Evolutionary conservation across 2,797 vertebrate genomes (phyloP).

Genomic region (Aulostomus chinensis): DNA sequence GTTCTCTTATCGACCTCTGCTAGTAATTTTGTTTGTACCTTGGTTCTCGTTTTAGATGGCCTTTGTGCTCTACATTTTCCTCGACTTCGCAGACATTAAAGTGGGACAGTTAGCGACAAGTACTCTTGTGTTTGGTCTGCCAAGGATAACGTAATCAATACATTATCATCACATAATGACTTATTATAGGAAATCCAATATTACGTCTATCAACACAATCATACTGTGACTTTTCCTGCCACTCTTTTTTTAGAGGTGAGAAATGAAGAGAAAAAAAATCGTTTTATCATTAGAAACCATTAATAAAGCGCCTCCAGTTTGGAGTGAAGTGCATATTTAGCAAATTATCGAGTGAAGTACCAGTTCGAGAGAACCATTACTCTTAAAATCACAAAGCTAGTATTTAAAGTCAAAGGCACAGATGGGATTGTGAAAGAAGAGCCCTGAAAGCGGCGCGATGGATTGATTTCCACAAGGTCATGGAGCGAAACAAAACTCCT

Average conservation of each 20-base stretch:
- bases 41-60: constrained; percentile 8
- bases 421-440: constrained; percentile 46
- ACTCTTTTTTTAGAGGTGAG: no score
- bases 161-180: constrained; percentile 1
- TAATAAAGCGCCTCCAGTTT: no score
- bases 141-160: constrained; percentile 25
- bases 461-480: constrained; percentile 62
- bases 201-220: no score
- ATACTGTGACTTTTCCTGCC: no score
- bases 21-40: constrained; percentile 27
- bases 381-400: no score
- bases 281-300: no score
- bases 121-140: constrained; percentile 18
- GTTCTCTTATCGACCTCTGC: constrained; percentile 40
- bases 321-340: no score
- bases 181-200: constrained; percentile 1
- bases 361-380: no score
- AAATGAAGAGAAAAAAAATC: no score
- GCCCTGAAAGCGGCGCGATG: constrained; percentile 15
- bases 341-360: no score
- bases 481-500: constrained; percentile 52
- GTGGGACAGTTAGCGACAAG: constrained; percentile 8
- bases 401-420: constrained; percentile 14
- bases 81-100: constrained; percentile 25
- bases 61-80: constrained; percentile 28